Base-by-base conservation (phyloP, 2,888 invertebrate genomes). In the Orthosia incerta region DNA sequence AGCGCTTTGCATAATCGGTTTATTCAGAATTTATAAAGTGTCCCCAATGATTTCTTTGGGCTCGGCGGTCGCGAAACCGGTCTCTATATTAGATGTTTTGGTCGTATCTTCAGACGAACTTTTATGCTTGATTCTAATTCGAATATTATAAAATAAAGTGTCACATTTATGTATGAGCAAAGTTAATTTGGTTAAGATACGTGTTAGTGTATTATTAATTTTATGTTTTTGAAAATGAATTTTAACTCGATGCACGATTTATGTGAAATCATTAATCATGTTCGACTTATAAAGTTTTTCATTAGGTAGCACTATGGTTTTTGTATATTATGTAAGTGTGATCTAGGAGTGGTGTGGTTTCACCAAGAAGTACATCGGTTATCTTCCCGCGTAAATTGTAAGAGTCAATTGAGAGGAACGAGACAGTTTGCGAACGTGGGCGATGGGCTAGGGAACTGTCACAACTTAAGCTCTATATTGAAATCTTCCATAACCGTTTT, bases 1-100 rank as follows among this genome's bases (percentile, higher is more conserved):
- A 88, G 82, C 85, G 88, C 88, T 94, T 94, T 91, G 92, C 92
- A 93, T 94, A 94, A 93, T 94, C 93, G 90, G 90, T 91, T 92
- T 92, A 92, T 93, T 91, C 91, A 87, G 89, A 85, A 85, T 78
- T 82, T 90, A 91, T 90, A 91, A 90, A 91, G 88, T 91, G 89
- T 91, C 89, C 87, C 87, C 82, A 67, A 84, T 87, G 88, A 88
- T 89, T 88, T 86, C 85, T 86, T 85, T 83, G 83, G 83, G 82
- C 83, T 85, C 77, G 84, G 82, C 83, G 81, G 80, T 70, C 62
- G 73, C 70, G 68, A 83, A 91, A 93, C 94, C 91, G 91, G 93
- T 93, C 82, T 85, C 80, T 82, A 83, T 81, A 23, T 87, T 74
- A 72, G 74, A 65, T 69, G 79, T 89, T 89, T 89, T 87, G 88